Conservation (phyloP, 64 coral and sea anemone species). For the Actinia equina region DNA sequence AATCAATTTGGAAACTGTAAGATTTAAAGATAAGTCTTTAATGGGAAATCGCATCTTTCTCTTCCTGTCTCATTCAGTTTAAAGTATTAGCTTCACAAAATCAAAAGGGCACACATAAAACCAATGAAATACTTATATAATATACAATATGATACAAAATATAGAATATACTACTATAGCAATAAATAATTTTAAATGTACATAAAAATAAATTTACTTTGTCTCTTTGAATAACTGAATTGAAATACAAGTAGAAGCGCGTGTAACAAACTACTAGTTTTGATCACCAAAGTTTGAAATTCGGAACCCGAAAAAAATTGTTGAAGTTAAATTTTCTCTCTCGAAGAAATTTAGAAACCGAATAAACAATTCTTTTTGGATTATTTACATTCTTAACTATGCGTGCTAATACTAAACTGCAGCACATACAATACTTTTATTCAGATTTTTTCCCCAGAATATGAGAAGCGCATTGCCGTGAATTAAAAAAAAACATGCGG, state of each 20-base stretch:
- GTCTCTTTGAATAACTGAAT: background rate
- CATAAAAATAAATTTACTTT: background rate
- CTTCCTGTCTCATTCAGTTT: background rate
- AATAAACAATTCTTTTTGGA: too few species aligned
- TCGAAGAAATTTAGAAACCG: too few species aligned
- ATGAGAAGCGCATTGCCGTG: too few species aligned
- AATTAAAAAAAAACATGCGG: too few species aligned
- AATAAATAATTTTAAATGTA: conserved; percentile 7
- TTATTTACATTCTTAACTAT: too few species aligned
- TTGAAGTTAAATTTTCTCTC: too few species aligned
- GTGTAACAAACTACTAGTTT: background rate
- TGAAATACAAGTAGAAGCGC: background rate
- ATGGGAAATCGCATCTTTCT: background rate
- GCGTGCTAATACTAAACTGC: too few species aligned
- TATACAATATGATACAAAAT: conserved; percentile 14
- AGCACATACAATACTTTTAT: too few species aligned
- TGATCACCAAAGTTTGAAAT: too few species aligned
- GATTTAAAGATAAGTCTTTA: background rate
- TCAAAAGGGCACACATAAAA: background rate
- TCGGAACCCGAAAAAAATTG: too few species aligned
- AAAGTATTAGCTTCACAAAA: background rate
- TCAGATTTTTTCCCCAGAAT: too few species aligned
- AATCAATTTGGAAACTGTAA: background rate
- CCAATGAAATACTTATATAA: background rate
- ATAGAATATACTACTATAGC: background rate